Evolutionary conservation across 1,140 invertebrate species (phyloP).

Genomic region (Camponotus floridanus): DNA sequence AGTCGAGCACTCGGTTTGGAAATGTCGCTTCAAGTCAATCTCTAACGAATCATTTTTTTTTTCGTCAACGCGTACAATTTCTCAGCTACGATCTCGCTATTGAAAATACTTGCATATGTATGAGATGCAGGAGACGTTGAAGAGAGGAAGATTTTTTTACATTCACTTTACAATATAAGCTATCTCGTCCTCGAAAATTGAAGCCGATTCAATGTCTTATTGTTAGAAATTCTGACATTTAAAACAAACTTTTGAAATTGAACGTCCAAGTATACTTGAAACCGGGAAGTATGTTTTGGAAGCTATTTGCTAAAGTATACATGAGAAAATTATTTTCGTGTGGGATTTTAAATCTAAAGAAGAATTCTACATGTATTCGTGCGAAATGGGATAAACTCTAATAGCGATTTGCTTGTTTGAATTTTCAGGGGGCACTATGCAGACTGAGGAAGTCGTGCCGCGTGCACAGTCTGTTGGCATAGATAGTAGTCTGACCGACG

Average conservation of each 20-base stretch:
- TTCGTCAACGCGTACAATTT: too few species aligned
- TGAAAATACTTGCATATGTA: not conserved
- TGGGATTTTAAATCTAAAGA: not conserved
- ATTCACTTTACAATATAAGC: not conserved
- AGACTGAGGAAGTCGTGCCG: slow-evolving; percentile 85
- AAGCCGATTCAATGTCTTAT: too few species aligned
- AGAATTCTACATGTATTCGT: not conserved
- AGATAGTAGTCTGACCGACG: slow-evolving; percentile 80
- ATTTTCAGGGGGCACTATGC: slow-evolving; percentile 85
- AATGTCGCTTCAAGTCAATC: not conserved
- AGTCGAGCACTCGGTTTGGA: not conserved
- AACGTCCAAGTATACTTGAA: not conserved
- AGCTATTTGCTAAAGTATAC: too few species aligned
- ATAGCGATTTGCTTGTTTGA: not conserved
- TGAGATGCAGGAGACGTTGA: too few species aligned
- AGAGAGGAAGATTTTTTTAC: not conserved
- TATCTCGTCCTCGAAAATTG: too few species aligned
- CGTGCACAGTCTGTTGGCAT: slow-evolving; percentile 82
- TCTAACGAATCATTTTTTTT: not conserved
- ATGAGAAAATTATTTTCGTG: not conserved
- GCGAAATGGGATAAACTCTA: not conserved
- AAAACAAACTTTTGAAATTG: not conserved
- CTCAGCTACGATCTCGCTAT: not conserved
- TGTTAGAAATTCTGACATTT: too few species aligned
- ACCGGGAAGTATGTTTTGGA: not conserved